phyloP scores from a whole-genome alignment of 2,888 invertebrate species.

The Leptodirus hochenwartii region DNA sequence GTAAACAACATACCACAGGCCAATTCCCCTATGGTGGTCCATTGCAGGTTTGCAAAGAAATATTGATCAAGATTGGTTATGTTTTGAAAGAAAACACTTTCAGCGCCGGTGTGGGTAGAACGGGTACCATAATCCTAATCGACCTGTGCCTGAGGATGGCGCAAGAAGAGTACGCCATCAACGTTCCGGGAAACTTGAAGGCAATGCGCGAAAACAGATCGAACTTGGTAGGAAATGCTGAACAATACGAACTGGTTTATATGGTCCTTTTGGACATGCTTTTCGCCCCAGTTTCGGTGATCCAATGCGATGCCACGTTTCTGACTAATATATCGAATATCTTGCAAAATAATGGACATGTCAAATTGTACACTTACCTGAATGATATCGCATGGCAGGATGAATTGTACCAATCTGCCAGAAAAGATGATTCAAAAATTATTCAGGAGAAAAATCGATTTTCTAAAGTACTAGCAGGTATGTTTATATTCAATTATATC shows the following conservation, averaged over 20 bases:
- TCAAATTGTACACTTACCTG: too few species aligned
- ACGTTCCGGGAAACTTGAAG: constrained; percentile 19
- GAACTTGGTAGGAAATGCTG: constrained; percentile 26
- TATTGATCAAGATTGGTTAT: background rate
- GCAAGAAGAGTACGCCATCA: constrained; percentile 23
- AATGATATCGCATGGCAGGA: too few species aligned
- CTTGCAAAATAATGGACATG: too few species aligned
- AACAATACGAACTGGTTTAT: constrained; percentile 30
- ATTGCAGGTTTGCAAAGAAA: constrained; percentile 26
- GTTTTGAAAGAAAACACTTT: too few species aligned
- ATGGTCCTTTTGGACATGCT: constrained; percentile 27
- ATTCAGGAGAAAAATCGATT: too few species aligned
- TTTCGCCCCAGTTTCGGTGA: constrained; percentile 21
- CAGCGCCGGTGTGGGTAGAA: constrained; percentile 41
- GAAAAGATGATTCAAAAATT: too few species aligned
- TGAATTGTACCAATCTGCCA: too few species aligned
- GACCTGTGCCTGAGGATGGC: constrained; percentile 34
- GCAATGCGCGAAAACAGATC: constrained; percentile 22
- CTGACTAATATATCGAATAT: too few species aligned
- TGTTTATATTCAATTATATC: too few species aligned
- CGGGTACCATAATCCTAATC: constrained; percentile 39
- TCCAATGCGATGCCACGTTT: constrained; percentile 23
- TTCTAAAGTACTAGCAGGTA: too few species aligned
- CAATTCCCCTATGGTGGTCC: constrained; percentile 30
- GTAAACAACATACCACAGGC: constrained; percentile 23